Evolutionary conservation across 2,797 vertebrate species (phyloP).

Genomic region (Erethizon dorsatum): DNA sequence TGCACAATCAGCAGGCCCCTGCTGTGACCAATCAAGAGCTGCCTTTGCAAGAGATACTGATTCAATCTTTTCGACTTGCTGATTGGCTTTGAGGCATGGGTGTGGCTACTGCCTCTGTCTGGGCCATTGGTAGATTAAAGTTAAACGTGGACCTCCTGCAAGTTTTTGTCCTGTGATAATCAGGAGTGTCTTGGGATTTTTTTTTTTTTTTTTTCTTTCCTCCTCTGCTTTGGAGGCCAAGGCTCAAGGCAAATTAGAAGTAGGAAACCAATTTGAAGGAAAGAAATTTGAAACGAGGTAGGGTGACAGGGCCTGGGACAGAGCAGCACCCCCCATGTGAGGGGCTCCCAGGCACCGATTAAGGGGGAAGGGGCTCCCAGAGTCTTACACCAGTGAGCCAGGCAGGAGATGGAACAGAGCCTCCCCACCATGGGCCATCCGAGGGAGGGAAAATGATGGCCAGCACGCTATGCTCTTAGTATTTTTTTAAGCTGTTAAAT

Average conservation of each 20-base stretch:
- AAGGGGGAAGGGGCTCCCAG: not conserved
- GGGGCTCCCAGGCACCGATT: not conserved
- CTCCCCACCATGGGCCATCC: conserved; percentile 38
- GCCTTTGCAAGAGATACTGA: conserved; percentile 50
- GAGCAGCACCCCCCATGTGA: not conserved
- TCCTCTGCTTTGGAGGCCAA: conserved; percentile 78
- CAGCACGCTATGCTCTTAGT: not conserved
- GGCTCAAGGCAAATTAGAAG: conserved; percentile 84
- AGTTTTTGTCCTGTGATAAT: conserved; percentile 85
- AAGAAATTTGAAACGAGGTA: conserved; percentile 66
- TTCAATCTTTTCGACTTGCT: conserved; percentile 76
- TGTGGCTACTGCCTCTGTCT: conserved; percentile 70
- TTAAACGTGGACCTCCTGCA: conserved; percentile 82
- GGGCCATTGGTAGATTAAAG: conserved; percentile 85
- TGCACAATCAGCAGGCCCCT: conserved; percentile 79
- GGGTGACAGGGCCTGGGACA: conserved; percentile 62
- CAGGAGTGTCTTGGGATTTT: conserved; percentile 88
- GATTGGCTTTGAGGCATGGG: conserved; percentile 80
- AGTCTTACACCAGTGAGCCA: conserved; percentile 31
- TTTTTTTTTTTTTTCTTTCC: conserved; percentile 73
- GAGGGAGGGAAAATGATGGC: conserved; percentile 40
- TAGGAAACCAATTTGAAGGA: conserved; percentile 72
- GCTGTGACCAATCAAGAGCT: conserved; percentile 80
- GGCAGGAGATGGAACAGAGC: not conserved
- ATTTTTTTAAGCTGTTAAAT: conserved; percentile 30